These are phyloP conservation scores for Volucella inanis DNA, from an alignment of 2,888 invertebrate genomes.

Conservation along the genomic window DNA sequence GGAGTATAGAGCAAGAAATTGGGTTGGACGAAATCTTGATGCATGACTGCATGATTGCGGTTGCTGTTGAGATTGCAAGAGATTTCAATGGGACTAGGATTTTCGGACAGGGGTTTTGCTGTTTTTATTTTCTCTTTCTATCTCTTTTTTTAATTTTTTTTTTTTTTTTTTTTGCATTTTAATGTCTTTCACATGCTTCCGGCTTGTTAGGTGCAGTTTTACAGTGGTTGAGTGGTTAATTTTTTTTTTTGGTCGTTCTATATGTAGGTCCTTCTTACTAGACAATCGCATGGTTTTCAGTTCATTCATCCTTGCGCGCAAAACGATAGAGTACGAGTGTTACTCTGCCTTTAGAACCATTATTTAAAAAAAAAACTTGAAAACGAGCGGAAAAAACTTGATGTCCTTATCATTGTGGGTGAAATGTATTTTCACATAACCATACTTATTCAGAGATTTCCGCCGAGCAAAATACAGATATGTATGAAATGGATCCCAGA, in stretches of 20 bases:
- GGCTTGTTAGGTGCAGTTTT: constrained; percentile 68
- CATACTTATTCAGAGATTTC: constrained; percentile 3
- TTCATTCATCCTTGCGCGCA: constrained; percentile 25
- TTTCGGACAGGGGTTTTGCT: constrained; percentile 28
- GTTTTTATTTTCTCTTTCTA: neutral
- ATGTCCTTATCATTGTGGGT: constrained; percentile 34
- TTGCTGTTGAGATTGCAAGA: constrained; percentile 47
- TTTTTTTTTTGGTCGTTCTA: neutral
- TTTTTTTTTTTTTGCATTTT: neutral
- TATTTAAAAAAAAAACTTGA: constrained; percentile 1
- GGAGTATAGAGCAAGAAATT: neutral
- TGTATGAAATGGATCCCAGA: neutral
- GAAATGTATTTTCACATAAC: constrained; percentile 42
- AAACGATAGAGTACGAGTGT: constrained; percentile 1
- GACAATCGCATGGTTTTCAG: constrained; percentile 62
- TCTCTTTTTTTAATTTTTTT: neutral
- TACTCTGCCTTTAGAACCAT: constrained; percentile 8
- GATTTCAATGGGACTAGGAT: constrained; percentile 25
- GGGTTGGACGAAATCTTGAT: constrained; percentile 55
- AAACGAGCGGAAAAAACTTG: constrained; percentile 7
- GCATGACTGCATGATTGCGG: constrained; percentile 66
- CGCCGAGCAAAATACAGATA: constrained; percentile 2
- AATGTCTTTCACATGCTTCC: constrained; percentile 55
- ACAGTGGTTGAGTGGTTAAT: constrained; percentile 17
- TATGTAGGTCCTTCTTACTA: constrained; percentile 15